These are phyloP conservation scores for Cyprinodon diabolis DNA, from an alignment of 2,797 vertebrate genomes.

Conservation along the genomic window DNA sequence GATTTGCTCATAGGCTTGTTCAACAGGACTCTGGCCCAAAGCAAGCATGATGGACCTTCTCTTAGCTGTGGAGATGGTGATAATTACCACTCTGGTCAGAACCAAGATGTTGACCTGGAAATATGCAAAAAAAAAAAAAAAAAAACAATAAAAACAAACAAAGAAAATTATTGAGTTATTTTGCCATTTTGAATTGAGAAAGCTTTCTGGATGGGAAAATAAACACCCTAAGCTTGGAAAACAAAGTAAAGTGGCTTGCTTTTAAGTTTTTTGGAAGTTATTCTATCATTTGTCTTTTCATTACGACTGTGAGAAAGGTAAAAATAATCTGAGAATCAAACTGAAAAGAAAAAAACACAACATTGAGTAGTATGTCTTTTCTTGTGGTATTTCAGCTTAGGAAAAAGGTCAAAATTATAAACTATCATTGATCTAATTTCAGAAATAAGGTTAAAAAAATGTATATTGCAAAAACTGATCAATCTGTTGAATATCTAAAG, in stretches of 20 bases:
- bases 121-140: neutral
- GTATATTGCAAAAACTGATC: no score
- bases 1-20: conserved; percentile 82
- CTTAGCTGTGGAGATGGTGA: conserved; percentile 83
- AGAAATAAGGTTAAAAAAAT: no score
- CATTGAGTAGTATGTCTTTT: no score
- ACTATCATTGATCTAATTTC: neutral
- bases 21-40: conserved; percentile 71
- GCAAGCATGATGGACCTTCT: conserved; percentile 83
- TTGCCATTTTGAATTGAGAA: neutral
- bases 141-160: neutral
- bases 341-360: neutral
- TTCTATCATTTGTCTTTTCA: neutral
- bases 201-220: no score
- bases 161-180: neutral
- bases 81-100: conserved; percentile 79
- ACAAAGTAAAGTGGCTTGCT: no score
- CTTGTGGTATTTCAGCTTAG: neutral
- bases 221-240: no score
- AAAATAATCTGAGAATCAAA: neutral
- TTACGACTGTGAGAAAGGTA: neutral
- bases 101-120: conserved; percentile 84
- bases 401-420: neutral
- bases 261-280: no score
- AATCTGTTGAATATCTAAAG: neutral